Percentiles rank a stretch among this genome's conserved stretches.
Conservation (phyloP, 1,140 invertebrate genomes). For the Pseudomyrmex sp. region DNA sequence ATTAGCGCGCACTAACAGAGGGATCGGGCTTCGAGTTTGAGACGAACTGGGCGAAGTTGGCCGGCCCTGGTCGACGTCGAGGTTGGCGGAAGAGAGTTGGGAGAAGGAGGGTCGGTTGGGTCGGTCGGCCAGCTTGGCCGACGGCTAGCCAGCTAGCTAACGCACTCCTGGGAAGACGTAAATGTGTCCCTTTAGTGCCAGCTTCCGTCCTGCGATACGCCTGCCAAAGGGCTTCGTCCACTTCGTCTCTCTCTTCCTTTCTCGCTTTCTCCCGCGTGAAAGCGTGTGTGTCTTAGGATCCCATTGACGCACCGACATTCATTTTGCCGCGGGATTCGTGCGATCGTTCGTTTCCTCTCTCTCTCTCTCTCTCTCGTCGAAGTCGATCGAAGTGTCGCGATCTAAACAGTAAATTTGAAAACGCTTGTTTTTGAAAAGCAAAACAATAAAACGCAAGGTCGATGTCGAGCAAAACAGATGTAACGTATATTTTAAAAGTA, state of each 20-base stretch:
- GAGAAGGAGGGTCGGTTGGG: conserved; percentile 11
- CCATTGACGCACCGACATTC: conserved; percentile 19
- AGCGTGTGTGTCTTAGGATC: conserved; percentile 8
- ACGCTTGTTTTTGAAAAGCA: background rate
- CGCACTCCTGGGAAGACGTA: conserved; percentile 80
- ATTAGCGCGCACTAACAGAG: conserved; percentile 68
- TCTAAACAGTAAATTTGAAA: background rate
- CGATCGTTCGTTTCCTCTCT: conserved; percentile 3
- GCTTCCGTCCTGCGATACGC: conserved; percentile 73
- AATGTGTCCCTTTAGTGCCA: conserved; percentile 80
- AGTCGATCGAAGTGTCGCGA: conserved; percentile 13
- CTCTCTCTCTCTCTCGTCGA: background rate
- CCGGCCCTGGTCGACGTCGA: conserved; percentile 60
- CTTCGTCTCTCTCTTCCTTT: conserved; percentile 9
- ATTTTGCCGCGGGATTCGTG: conserved; percentile 10
- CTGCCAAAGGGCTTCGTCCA: conserved; percentile 69
- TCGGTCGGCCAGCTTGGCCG: conserved; percentile 48
- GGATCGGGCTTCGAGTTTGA: conserved; percentile 55
- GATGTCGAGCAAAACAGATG: no score
- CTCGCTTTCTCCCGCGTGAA: background rate
- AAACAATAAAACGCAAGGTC: background rate
- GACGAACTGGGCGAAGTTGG: conserved; percentile 45
- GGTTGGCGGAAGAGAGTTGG: conserved; percentile 16
- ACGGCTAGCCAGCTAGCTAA: conserved; percentile 65
- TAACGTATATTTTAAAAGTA: no score